Conservation (phyloP, 2,113 vertebrate genomes). For the Odontophorus gujanensis region DNA sequence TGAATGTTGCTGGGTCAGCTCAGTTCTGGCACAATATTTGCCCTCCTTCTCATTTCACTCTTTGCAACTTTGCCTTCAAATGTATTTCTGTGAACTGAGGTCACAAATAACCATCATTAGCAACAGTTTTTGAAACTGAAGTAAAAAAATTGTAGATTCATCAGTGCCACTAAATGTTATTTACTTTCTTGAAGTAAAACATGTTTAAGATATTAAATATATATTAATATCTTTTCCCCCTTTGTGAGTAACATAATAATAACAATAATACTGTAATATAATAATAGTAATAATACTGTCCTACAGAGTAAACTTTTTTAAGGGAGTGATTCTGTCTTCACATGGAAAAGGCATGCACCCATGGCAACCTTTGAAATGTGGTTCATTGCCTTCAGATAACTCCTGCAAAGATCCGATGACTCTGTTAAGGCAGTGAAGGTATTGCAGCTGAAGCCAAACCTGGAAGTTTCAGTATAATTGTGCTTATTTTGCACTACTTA, state of each 20-base stretch:
- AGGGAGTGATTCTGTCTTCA: neutral
- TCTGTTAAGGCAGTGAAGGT: neutral
- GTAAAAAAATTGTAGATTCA: neutral
- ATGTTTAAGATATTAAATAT: neutral
- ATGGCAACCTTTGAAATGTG: neutral
- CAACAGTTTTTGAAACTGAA: neutral
- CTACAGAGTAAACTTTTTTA: neutral
- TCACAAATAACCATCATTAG: neutral
- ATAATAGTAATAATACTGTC: neutral
- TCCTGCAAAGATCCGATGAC: neutral
- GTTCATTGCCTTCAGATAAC: neutral
- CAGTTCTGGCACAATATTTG: neutral
- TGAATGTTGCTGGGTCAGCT: conserved; percentile 1
- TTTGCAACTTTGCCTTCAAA: neutral
- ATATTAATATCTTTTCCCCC: neutral
- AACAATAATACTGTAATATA: neutral
- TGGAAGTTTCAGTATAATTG: neutral
- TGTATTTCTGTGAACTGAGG: neutral
- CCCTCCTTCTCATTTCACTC: neutral
- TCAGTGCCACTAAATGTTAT: neutral
- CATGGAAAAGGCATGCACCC: neutral
- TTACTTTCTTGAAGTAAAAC: conserved; percentile 4
- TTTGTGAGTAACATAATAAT: neutral
- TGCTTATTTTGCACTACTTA: neutral
- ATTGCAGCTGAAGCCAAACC: neutral